Conservation (phyloP, 2,113 vertebrate species). For the Dissostichus mawsoni region DNA sequence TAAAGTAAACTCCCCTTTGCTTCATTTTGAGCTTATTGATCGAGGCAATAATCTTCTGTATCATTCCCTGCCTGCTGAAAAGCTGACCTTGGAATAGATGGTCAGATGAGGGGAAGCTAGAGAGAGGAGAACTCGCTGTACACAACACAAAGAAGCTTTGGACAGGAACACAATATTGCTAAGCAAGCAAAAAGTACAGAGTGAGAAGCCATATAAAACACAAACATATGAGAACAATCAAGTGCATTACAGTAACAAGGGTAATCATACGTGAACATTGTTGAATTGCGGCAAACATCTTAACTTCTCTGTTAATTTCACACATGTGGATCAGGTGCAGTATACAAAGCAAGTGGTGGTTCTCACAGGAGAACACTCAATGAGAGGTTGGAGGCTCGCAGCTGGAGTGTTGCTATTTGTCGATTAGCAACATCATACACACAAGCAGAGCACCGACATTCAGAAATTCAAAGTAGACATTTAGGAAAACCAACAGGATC, state of each 20-base stretch:
- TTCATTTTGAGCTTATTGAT: constrained; percentile 89
- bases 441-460: not conserved
- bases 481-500: not conserved
- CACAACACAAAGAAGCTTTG: constrained; percentile 49
- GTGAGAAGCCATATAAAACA: constrained; percentile 15
- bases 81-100: constrained; percentile 86
- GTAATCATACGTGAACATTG: constrained; percentile 48
- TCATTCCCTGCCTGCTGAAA: constrained; percentile 85
- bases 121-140: constrained; percentile 61
- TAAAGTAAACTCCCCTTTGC: constrained; percentile 87
- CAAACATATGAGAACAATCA: constrained; percentile 43
- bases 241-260: constrained; percentile 31
- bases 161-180: constrained; percentile 42
- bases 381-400: constrained; percentile 10
- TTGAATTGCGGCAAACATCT: constrained; percentile 50
- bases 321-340: constrained; percentile 55
- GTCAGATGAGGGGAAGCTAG: constrained; percentile 73
- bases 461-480: constrained; percentile 8
- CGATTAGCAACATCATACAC: constrained; percentile 20
- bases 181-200: constrained; percentile 20
- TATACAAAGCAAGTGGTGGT: constrained; percentile 51
- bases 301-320: constrained; percentile 59
- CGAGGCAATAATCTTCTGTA: constrained; percentile 87
- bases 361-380: constrained; percentile 29
- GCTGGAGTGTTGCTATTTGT: constrained; percentile 4